These are phyloP conservation scores for Octodonta nipae DNA, from an alignment of 2,888 invertebrate genomes.

Conservation along the genomic window DNA sequence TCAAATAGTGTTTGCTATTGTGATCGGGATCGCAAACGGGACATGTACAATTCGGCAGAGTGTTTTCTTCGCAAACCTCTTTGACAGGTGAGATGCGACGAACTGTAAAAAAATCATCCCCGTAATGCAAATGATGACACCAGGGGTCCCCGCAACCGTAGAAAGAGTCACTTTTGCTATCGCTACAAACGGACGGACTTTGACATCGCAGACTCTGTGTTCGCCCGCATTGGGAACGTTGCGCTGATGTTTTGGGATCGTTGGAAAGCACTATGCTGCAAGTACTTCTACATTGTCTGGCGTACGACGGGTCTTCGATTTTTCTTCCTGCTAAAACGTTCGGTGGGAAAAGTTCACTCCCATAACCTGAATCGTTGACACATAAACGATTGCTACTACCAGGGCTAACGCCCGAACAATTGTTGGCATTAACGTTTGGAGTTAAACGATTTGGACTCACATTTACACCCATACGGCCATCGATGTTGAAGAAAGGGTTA, in stretches of 20 bases:
- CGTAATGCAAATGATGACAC: constrained; percentile 32
- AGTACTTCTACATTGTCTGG: constrained; percentile 49
- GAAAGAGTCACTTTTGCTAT: constrained; percentile 16
- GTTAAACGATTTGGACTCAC: too few species aligned
- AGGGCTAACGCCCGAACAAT: background rate
- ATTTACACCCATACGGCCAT: too few species aligned
- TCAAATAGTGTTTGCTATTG: constrained; percentile 7
- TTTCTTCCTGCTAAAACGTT: constrained; percentile 26
- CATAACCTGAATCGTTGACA: constrained; percentile 39
- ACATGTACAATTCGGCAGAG: background rate
- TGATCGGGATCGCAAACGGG: constrained; percentile 20
- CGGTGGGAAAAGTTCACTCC: constrained; percentile 40
- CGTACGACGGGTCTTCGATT: constrained; percentile 29
- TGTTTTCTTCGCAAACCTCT: constrained; percentile 35
- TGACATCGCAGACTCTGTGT: constrained; percentile 36
- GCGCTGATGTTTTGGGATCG: constrained; percentile 22
- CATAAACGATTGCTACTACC: constrained; percentile 9
- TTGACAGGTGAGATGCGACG: constrained; percentile 31
- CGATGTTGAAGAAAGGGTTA: too few species aligned
- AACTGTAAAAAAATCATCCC: constrained; percentile 20
- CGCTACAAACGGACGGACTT: constrained; percentile 27
- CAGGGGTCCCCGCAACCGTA: constrained; percentile 37
- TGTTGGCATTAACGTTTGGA: too few species aligned
- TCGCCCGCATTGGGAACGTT: constrained; percentile 16
- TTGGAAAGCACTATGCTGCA: constrained; percentile 53